Base-by-base conservation (phyloP, 2,797 vertebrate genomes). In the Chaetodon trifasciatus region DNA sequence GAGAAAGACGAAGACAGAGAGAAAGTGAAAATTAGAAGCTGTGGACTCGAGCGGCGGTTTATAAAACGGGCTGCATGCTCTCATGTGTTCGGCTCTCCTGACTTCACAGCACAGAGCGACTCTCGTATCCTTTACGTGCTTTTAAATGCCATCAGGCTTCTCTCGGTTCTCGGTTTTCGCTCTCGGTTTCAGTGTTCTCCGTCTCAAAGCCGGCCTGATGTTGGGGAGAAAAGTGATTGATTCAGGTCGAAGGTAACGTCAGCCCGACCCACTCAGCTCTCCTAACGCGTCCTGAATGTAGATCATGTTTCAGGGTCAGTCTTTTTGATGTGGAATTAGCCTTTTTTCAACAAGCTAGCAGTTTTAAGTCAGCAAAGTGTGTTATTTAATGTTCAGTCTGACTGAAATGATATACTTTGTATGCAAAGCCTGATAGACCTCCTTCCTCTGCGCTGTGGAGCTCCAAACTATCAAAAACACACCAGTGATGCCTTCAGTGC, bases 1-100 rank as follows among this genome's bases (percentile, higher is more conserved):
- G 94, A 67, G 91, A 74, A 39, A 32, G 39, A 67, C 12, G 76
- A 32, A 79, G 39, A 63, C 8, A 67, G 19, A 23, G 3, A 37
- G 40, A 64, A 15, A 53, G 21, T 17, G 0, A 2, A 24, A 8
- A 19, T n/a, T 10, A 47, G 1, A 11, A 2, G 0, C 8, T 35
- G 32, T 37, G 11, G 9, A 71, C 16, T 32, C 28, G 28, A 32
- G 28, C 39, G 13, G 13, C 23, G 6, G 42, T 6, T 64, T 23
- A 57, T 7, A 10, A 5, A 53, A 44, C 12, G 5, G 4, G 1
- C 1, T 19, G 3, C 7, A 28, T 24, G 39, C 8, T 7, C 19
- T 12, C 0, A 1, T 52, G n/a, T 13, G 2, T 37, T 16, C 39
- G 5, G 5, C 15, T 24, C 19, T 39, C 46, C 5, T 15, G 11